A percentile compares a stretch with the other conserved stretches of the same genome.
Conservation (phyloP, 2,113 vertebrate species). For the Leptobrachium ailaonicum region DNA sequence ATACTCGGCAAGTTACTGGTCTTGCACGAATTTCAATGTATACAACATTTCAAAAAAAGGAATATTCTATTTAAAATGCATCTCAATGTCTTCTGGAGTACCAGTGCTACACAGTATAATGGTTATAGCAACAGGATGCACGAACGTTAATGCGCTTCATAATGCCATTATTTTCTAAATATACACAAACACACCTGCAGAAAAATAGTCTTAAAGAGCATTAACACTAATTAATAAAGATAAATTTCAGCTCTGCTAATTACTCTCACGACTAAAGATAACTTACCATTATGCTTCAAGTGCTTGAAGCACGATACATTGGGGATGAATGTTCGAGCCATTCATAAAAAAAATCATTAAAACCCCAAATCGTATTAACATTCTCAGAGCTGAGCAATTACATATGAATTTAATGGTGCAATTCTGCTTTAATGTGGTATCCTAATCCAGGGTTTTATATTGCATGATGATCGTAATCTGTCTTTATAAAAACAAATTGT, state of each 20-base stretch:
- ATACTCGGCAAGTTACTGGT: no score
- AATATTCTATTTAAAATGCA: no score
- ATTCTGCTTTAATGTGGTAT: background rate
- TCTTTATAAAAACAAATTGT: background rate
- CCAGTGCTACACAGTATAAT: no score
- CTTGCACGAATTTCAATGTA: no score
- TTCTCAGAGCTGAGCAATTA: constrained; percentile 21
- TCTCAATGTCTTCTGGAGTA: no score
- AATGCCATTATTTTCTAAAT: background rate
- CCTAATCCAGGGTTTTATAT: no score
- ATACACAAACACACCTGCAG: constrained; percentile 6
- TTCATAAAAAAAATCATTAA: constrained; percentile 29
- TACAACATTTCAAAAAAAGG: no score
- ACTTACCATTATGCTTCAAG: constrained; percentile 27
- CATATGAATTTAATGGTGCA: constrained; percentile 4
- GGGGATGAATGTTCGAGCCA: constrained; percentile 14
- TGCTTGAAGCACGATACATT: constrained; percentile 5
- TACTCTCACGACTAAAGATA: constrained; percentile 6
- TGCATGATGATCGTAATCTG: no score
- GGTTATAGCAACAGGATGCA: no score
- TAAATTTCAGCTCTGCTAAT: constrained; percentile 9
- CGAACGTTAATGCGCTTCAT: no score
- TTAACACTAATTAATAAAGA: constrained; percentile 4
- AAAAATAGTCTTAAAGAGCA: constrained; percentile 4
- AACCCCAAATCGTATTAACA: constrained; percentile 15